Percentiles rank a stretch among this genome's conserved stretches.
Evolutionary conservation across 2,113 vertebrate genomes (phyloP).

Genomic region (Mormoops blainvillei): DNA sequence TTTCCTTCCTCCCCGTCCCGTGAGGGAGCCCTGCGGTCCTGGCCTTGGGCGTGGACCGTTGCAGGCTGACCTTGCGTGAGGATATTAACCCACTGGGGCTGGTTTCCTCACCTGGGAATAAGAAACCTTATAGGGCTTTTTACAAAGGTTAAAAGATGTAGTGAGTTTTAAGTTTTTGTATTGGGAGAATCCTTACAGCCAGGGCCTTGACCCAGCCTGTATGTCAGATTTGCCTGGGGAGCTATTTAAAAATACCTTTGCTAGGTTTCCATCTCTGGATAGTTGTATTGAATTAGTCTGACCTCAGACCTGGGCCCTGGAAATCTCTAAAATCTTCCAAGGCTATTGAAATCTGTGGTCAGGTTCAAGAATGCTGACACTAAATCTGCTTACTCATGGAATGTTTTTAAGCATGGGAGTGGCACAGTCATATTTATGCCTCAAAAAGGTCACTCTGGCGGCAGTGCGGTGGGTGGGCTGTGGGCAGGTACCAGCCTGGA

Average conservation of each 20-base stretch:
- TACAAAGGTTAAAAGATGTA: not conserved
- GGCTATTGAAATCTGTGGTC: not conserved
- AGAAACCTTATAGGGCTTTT: not conserved
- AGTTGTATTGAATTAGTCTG: not conserved
- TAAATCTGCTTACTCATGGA: not conserved
- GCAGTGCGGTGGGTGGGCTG: not conserved
- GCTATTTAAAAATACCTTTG: not conserved
- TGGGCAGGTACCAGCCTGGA: too few relatives aligned
- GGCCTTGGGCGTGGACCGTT: fast-evolving
- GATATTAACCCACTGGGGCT: not conserved
- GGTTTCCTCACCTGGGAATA: not conserved
- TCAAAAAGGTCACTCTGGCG: not conserved
- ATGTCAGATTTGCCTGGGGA: not conserved
- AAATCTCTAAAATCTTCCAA: not conserved
- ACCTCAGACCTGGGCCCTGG: not conserved
- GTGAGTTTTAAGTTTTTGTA: not conserved
- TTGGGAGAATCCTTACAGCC: not conserved
- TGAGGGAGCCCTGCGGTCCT: fast-evolving
- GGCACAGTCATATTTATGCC: not conserved
- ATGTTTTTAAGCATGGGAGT: not conserved
- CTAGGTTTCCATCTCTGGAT: not conserved
- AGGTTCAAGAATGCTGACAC: not conserved
- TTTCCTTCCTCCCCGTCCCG: not conserved
- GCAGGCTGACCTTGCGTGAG: not conserved
- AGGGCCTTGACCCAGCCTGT: not conserved